Conservation (phyloP, 2,888 invertebrate genomes). For the Scaptomyza tumidula region DNA sequence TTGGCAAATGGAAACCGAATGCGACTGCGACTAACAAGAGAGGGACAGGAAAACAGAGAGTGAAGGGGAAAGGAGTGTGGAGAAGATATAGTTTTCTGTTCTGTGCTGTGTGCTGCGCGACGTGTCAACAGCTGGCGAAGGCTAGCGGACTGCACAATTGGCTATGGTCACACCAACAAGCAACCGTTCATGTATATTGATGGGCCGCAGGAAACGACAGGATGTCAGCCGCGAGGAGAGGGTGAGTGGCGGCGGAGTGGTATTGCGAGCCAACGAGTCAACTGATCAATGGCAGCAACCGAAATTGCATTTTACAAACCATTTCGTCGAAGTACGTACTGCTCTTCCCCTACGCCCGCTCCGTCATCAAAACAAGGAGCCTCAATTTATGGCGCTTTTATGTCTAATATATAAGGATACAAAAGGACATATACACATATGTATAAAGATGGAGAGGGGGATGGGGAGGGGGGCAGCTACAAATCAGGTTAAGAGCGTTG, state of each 20-base stretch:
- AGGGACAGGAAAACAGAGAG: neutral
- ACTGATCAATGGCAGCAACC: constrained; percentile 29
- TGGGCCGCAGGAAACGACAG: constrained; percentile 42
- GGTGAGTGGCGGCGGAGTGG: too few relatives aligned
- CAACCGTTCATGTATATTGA: constrained; percentile 40
- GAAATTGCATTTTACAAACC: constrained; percentile 58
- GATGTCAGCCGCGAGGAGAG: neutral
- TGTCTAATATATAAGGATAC: constrained; percentile 55
- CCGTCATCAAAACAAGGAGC: constrained; percentile 5
- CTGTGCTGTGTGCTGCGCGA: constrained; percentile 33
- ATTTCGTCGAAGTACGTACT: constrained; percentile 8
- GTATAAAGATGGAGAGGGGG: neutral
- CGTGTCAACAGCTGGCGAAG: constrained; percentile 53
- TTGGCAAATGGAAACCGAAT: constrained; percentile 61
- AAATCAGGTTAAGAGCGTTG: constrained; percentile 20
- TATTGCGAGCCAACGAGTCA: neutral
- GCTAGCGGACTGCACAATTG: constrained; percentile 50
- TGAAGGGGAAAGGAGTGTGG: neutral
- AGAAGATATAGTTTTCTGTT: constrained; percentile 10
- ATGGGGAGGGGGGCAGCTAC: constrained; percentile 15
- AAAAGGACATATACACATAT: neutral
- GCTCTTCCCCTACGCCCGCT: neutral
- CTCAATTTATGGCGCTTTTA: constrained; percentile 60
- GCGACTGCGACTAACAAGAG: constrained; percentile 27
- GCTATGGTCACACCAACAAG: constrained; percentile 51